phyloP scores from a whole-genome alignment of 1,140 invertebrate genomes.

The Cardiocondyla obscurior region DNA sequence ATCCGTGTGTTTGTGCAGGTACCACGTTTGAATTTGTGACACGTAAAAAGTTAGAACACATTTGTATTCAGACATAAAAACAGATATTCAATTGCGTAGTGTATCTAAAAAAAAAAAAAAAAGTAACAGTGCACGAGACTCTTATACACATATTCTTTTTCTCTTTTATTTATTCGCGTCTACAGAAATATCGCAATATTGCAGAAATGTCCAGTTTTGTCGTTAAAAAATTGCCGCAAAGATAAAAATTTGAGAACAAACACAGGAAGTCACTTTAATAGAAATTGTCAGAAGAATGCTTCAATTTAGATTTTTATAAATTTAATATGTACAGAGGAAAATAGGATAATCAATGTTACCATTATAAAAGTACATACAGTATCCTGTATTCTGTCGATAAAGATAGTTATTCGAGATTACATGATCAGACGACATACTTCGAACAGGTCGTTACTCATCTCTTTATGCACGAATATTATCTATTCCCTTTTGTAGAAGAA shows the following conservation, averaged over 20 bases:
- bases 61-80: conserved; percentile 29
- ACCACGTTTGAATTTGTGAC: not conserved
- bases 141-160: not conserved
- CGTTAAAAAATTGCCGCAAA: not conserved
- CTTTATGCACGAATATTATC: conserved; percentile 2
- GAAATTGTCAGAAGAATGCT: not conserved
- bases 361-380: not conserved
- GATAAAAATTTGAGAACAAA: not conserved
- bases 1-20: not conserved
- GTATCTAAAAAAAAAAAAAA: not conserved
- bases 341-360: not conserved
- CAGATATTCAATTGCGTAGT: conserved; percentile 10
- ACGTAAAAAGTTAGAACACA: conserved; percentile 26
- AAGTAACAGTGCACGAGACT: not conserved
- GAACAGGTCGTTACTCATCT: not conserved
- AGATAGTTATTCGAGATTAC: not conserved
- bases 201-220: not conserved
- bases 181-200: conserved; percentile 24
- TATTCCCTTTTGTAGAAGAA: not conserved
- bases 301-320: not conserved
- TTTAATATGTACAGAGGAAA: not conserved
- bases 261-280: not conserved
- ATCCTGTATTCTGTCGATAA: not conserved
- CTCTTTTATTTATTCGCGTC: conserved; percentile 40
- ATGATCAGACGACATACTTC: not conserved